Evolutionary conservation across 2,113 vertebrate species (phyloP).

Genomic region (Collichthys lucidus): DNA sequence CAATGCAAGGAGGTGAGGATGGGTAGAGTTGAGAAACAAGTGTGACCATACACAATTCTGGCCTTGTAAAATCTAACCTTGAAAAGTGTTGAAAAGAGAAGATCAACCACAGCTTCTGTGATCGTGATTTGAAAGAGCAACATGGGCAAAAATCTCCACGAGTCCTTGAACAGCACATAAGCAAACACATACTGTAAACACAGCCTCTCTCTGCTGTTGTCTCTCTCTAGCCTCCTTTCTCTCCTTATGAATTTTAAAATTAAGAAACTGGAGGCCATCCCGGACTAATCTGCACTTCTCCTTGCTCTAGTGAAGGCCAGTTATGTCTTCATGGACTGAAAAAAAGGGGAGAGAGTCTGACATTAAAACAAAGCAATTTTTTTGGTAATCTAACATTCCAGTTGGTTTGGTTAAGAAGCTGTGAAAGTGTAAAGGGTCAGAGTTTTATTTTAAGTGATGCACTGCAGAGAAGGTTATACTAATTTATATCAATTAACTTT

Average conservation of each 20-base stretch:
- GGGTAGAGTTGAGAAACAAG: neutral
- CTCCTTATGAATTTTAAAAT: slow-evolving; percentile 13
- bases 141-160: slow-evolving; percentile 7
- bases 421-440: neutral
- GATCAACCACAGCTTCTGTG: neutral
- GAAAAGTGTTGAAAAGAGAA: slow-evolving; percentile 10
- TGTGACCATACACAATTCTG: neutral
- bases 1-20: neutral
- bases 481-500: slow-evolving; percentile 23
- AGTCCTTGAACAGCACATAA: slow-evolving; percentile 2
- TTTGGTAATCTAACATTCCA: slow-evolving; percentile 1
- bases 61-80: neutral
- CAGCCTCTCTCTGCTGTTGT: neutral
- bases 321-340: neutral
- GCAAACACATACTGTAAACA: neutral
- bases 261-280: slow-evolving; percentile 22
- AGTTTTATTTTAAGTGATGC: neutral
- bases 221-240: neutral
- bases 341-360: neutral
- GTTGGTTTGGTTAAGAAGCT: slow-evolving; percentile 4
- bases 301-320: slow-evolving; percentile 21
- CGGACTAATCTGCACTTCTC: slow-evolving; percentile 14
- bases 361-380: neutral
- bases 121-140: slow-evolving; percentile 16
- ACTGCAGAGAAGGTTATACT: slow-evolving; percentile 5